Percentiles rank a stretch among this genome's conserved stretches.
Evolutionary conservation across 2,888 invertebrate genomes (phyloP).

Genomic region (Rhodophaea formosa): DNA sequence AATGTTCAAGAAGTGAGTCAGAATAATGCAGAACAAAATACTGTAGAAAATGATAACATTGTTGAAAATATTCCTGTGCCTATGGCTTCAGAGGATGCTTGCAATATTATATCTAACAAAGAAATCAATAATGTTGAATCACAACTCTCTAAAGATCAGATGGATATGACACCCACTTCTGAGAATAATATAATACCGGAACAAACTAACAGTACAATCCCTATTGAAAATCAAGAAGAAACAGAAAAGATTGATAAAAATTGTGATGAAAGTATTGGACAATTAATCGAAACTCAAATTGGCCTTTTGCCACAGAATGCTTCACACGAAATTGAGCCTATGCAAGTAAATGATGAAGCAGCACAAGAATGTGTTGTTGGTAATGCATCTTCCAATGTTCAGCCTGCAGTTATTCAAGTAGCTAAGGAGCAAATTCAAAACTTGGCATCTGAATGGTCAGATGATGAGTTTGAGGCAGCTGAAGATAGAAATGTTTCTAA

Average conservation of each 20-base stretch:
- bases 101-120: constrained; percentile 14
- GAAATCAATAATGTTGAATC: constrained; percentile 19
- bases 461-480: constrained; percentile 53
- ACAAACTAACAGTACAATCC: neutral
- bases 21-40: constrained; percentile 23
- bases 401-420: constrained; percentile 29
- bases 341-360: constrained; percentile 34
- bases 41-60: constrained; percentile 25
- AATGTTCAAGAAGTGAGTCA: constrained; percentile 22
- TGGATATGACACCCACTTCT: neutral
- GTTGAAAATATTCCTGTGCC: constrained; percentile 22
- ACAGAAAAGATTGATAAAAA: constrained; percentile 15
- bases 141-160: constrained; percentile 8
- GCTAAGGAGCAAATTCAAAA: constrained; percentile 48
- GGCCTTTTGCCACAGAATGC: constrained; percentile 2
- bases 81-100: constrained; percentile 22
- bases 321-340: constrained; percentile 22
- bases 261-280: constrained; percentile 18
- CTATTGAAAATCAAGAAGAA: neutral
- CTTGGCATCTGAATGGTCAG: constrained; percentile 65
- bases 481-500: constrained; percentile 23
- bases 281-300: constrained; percentile 12
- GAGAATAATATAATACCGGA: constrained; percentile 1
- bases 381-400: constrained; percentile 15
- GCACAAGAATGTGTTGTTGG: constrained; percentile 24